These are phyloP conservation scores for Drosophila peninsularis DNA, from an alignment of 2,888 invertebrate species.

Conservation along the genomic window DNA sequence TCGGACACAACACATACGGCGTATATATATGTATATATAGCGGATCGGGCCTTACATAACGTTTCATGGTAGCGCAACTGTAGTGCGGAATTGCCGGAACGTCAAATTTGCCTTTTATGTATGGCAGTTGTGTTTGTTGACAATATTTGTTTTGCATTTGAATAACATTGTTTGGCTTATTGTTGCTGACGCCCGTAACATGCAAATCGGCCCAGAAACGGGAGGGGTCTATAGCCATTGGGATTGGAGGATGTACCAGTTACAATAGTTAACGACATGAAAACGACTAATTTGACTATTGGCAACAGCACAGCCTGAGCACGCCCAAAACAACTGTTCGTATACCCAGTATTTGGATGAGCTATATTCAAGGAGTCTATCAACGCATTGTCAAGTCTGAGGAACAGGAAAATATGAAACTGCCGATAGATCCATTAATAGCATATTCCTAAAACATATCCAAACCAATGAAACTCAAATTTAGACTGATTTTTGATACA, in stretches of 20 bases:
- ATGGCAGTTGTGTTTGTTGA: conserved; percentile 52
- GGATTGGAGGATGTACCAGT: conserved; percentile 68
- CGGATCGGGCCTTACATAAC: conserved; percentile 9
- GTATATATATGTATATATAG: background rate
- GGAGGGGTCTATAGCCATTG: conserved; percentile 2
- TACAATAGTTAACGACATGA: conserved; percentile 79
- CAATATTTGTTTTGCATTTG: conserved; percentile 64
- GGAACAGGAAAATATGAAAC: background rate
- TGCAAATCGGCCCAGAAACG: conserved; percentile 46
- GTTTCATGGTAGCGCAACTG: conserved; percentile 18
- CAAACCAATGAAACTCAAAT: background rate
- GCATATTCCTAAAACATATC: background rate
- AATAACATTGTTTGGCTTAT: conserved; percentile 61
- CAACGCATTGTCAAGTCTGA: background rate
- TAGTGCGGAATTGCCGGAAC: conserved; percentile 12
- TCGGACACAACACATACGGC: conserved; percentile 1
- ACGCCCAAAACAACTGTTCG: conserved; percentile 26
- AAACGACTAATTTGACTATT: conserved; percentile 73
- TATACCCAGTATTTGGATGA: conserved; percentile 5
- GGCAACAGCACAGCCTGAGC: conserved; percentile 26
- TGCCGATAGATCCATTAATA: background rate
- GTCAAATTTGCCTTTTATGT: conserved; percentile 20
- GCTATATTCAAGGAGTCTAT: background rate
- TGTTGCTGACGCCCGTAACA: conserved; percentile 65
- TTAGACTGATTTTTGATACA: background rate